Evolutionary conservation across 2,888 invertebrate species (phyloP).

Genomic region (Lithophane semibrunnea): DNA sequence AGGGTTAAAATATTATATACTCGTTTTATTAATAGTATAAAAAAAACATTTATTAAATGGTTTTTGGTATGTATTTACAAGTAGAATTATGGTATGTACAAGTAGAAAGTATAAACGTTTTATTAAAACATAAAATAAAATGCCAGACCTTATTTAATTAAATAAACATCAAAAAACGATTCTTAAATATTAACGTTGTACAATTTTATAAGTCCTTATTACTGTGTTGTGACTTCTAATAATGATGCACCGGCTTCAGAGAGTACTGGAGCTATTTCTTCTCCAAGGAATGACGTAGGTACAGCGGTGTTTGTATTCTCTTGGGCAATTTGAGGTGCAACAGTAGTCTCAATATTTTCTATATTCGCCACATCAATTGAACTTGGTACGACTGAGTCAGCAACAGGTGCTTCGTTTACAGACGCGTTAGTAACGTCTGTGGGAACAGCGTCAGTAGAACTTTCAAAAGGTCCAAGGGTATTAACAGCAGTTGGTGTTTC

Average conservation of each 20-base stretch:
- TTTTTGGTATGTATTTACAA: slow-evolving; percentile 45
- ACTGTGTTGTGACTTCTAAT: slow-evolving; percentile 80
- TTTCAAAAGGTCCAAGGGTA: slow-evolving; percentile 28
- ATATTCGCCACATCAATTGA: slow-evolving; percentile 5
- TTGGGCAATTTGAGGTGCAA: slow-evolving; percentile 19
- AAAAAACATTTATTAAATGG: slow-evolving; percentile 18
- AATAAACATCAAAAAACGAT: slow-evolving; percentile 50
- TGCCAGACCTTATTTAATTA: slow-evolving; percentile 62
- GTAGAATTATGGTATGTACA: not conserved
- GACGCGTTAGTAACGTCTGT: slow-evolving; percentile 25
- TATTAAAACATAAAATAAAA: slow-evolving; percentile 53
- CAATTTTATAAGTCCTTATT: slow-evolving; percentile 48
- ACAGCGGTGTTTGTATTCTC: slow-evolving; percentile 34
- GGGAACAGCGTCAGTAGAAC: slow-evolving; percentile 34
- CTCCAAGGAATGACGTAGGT: slow-evolving; percentile 26
- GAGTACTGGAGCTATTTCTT: slow-evolving; percentile 61
- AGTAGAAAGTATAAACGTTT: not conserved
- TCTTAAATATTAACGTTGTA: slow-evolving; percentile 42
- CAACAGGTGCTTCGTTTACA: slow-evolving; percentile 21
- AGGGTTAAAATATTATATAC: slow-evolving; percentile 64
- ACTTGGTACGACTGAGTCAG: slow-evolving; percentile 28
- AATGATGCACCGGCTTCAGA: slow-evolving; percentile 80
- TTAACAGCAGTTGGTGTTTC: slow-evolving; percentile 2
- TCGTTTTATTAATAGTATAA: slow-evolving; percentile 40
- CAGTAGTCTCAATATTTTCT: slow-evolving; percentile 33